phyloP scores from a whole-genome alignment of 2,113 vertebrate species.

The Pogonocichla stellata region DNA sequence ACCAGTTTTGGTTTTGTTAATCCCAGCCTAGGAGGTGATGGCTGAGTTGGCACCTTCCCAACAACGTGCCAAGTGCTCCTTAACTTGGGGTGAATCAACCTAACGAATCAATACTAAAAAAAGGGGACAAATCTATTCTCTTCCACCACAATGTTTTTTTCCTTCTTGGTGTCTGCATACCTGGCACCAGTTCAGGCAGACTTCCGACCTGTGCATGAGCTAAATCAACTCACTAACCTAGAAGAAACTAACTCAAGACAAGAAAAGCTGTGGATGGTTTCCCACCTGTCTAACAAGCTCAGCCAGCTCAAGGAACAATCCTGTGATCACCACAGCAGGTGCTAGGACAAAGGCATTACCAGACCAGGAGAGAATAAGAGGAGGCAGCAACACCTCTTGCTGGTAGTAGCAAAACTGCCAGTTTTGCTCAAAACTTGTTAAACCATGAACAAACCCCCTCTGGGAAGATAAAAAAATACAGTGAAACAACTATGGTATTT shows the following conservation, averaged over 20 bases:
- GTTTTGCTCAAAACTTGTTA: background rate
- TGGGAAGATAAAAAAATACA: background rate
- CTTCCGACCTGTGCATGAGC: background rate
- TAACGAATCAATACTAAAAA: background rate
- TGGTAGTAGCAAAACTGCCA: background rate
- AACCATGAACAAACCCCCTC: background rate
- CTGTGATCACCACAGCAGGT: fast-evolving
- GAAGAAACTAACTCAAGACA: background rate
- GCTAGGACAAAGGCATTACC: background rate
- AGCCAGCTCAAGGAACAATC: background rate
- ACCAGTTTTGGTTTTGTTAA: background rate
- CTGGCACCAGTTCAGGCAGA: background rate
- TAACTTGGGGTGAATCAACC: background rate
- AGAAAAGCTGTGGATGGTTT: background rate
- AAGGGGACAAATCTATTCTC: background rate
- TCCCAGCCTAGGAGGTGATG: background rate
- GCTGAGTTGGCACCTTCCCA: background rate
- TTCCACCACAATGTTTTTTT: background rate
- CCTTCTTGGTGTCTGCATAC: background rate
- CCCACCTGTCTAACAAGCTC: background rate
- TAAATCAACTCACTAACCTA: background rate
- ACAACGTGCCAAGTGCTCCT: background rate
- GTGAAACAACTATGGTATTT: background rate
- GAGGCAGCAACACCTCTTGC: fast-evolving
- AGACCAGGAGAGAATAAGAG: background rate